phyloP scores from a whole-genome alignment of 2,113 vertebrate genomes.

The Brachyhypopomus gauderio region DNA sequence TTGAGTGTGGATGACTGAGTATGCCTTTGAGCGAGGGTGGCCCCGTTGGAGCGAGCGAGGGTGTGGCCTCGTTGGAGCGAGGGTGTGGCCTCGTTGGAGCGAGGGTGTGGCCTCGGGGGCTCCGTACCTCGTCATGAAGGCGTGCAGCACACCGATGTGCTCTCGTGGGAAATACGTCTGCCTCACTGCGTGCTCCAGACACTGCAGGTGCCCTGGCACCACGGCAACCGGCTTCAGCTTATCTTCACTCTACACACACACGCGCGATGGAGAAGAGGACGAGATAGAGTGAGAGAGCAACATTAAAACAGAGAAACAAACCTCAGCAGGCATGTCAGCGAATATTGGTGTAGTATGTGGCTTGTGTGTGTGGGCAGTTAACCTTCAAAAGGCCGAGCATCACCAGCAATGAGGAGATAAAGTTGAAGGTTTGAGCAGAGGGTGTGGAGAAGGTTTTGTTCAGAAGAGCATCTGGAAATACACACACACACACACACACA shows the following conservation, averaged over 20 bases:
- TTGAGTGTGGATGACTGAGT: neutral
- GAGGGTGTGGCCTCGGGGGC: neutral
- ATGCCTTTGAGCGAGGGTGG: neutral
- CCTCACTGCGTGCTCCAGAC: conserved; percentile 87
- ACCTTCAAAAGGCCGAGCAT: conserved; percentile 96
- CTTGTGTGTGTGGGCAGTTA: conserved; percentile 11
- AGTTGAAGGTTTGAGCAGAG: conserved; percentile 82
- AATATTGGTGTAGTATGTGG: neutral
- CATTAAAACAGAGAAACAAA: neutral
- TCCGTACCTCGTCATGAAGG: conserved; percentile 90
- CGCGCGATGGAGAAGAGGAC: neutral
- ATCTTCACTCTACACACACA: conserved; percentile 84
- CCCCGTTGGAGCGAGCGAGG: neutral
- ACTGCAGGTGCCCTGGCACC: conserved; percentile 87
- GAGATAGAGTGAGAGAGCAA: neutral
- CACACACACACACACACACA: neutral
- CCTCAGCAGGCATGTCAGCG: neutral
- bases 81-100: too few relatives aligned
- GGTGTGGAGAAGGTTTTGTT: conserved; percentile 83
- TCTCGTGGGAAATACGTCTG: conserved; percentile 94
- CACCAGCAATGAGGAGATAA: conserved; percentile 86
- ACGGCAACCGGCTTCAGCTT: conserved; percentile 86
- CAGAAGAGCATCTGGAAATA: conserved; percentile 82
- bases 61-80: too few relatives aligned
- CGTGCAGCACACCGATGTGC: conserved; percentile 81